Evolutionary conservation across 2,888 invertebrate species (phyloP).

Genomic region (Drosophila lacicola): DNA sequence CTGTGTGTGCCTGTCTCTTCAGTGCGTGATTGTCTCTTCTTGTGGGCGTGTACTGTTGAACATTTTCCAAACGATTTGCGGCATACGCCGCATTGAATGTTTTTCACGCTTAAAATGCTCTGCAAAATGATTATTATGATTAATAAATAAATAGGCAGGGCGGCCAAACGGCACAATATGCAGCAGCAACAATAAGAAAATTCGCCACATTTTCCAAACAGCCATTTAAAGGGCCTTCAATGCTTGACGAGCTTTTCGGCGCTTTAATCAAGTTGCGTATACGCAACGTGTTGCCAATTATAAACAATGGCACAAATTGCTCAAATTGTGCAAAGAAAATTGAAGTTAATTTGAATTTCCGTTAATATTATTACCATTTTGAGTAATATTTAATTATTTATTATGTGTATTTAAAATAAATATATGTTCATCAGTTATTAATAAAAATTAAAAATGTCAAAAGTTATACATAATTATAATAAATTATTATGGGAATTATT

Average conservation of each 20-base stretch:
- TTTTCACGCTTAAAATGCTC: constrained; percentile 78
- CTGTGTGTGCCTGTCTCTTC: constrained; percentile 13
- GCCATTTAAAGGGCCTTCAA: constrained; percentile 46
- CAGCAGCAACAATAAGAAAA: constrained; percentile 19
- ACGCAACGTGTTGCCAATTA: constrained; percentile 73
- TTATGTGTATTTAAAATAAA: too few species aligned
- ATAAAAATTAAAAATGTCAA: too few species aligned
- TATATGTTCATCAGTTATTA: too few species aligned
- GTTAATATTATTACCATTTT: neutral
- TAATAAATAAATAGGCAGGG: constrained; percentile 74
- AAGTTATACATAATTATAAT: too few species aligned
- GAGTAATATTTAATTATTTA: neutral
- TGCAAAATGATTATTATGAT: constrained; percentile 81
- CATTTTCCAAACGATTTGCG: constrained; percentile 78
- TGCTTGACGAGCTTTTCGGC: constrained; percentile 42
- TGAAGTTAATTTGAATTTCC: neutral
- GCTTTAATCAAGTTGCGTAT: constrained; percentile 68
- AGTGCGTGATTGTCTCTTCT: constrained; percentile 42
- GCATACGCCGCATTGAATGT: constrained; percentile 80
- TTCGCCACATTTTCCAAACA: constrained; percentile 45
- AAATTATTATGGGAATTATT: too few species aligned
- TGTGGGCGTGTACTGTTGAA: constrained; percentile 51
- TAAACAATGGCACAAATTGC: constrained; percentile 46
- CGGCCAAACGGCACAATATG: constrained; percentile 4
- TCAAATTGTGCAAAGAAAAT: neutral